Conservation (phyloP, 1,140 invertebrate species). For the Lamellibrachia luymesi region DNA sequence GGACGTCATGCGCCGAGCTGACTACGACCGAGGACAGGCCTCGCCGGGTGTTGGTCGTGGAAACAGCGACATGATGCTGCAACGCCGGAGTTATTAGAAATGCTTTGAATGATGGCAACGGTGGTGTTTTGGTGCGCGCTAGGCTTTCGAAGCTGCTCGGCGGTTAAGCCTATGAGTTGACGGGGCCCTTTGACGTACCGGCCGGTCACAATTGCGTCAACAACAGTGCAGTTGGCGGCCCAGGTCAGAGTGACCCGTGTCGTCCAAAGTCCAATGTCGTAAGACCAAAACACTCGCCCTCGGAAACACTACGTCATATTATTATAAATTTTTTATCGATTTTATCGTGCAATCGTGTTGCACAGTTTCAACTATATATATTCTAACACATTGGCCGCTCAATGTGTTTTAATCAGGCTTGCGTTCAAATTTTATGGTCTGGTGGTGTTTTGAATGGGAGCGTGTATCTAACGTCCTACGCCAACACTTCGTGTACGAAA, state of each 20-base stretch:
- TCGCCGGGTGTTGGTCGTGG: background rate
- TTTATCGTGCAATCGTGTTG: too few relatives aligned
- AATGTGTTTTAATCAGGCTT: too few relatives aligned
- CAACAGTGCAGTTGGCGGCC: background rate
- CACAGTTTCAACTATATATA: too few relatives aligned
- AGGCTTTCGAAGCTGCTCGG: background rate
- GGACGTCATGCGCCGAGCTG: background rate
- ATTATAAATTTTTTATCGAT: too few relatives aligned
- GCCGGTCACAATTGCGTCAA: background rate
- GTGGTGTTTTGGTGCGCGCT: background rate
- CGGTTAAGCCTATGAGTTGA: background rate
- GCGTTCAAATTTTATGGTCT: too few relatives aligned
- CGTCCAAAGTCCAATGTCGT: too few relatives aligned
- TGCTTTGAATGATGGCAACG: background rate
- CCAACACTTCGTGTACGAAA: too few relatives aligned
- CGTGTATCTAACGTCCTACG: too few relatives aligned
- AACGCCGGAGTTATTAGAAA: background rate
- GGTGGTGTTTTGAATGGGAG: too few relatives aligned
- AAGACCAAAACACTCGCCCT: too few relatives aligned
- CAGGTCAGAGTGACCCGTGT: background rate
- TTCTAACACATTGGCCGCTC: too few relatives aligned
- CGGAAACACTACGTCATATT: too few relatives aligned
- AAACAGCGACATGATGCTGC: background rate
- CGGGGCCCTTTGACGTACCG: background rate
- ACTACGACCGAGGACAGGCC: background rate